Conservation (phyloP, 2,113 vertebrate genomes). For the Myiagra hebetior region DNA sequence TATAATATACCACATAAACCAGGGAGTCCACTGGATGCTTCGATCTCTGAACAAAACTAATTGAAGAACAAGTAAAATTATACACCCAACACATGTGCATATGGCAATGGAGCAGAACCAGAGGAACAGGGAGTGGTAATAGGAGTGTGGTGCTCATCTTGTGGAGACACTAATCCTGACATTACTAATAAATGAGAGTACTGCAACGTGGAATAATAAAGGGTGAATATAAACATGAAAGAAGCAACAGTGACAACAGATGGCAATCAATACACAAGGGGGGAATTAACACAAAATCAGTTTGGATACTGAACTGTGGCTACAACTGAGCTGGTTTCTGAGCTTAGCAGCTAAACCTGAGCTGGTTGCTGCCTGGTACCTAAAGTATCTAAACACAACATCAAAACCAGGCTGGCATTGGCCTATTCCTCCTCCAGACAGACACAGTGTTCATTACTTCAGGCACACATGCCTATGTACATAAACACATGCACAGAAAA, state of each 20-base stretch:
- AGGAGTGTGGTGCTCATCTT: not conserved
- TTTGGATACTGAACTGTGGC: not conserved
- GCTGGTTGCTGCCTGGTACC: not conserved
- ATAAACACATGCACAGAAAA: not conserved
- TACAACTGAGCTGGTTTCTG: not conserved
- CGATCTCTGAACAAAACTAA: not conserved
- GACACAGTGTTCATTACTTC: not conserved
- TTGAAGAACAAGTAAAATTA: not conserved
- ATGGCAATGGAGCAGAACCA: not conserved
- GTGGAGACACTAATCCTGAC: not conserved
- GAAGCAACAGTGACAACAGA: not conserved
- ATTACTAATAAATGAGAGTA: not conserved
- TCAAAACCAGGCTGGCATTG: not conserved
- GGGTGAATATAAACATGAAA: not conserved
- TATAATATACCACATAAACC: not conserved
- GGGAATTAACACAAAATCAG: not conserved
- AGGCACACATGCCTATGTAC: not conserved
- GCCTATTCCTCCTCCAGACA: not conserved
- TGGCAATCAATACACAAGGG: not conserved
- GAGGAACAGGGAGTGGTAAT: not conserved
- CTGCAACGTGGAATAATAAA: not conserved
- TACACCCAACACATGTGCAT: accelerated
- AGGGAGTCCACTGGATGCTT: not conserved
- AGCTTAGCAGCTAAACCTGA: not conserved
- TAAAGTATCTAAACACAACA: not conserved